Evolutionary conservation across 1,140 invertebrate species (phyloP), one percentile per base, ranked within the genome.

Genomic region (Ostrea edulis): DNA sequence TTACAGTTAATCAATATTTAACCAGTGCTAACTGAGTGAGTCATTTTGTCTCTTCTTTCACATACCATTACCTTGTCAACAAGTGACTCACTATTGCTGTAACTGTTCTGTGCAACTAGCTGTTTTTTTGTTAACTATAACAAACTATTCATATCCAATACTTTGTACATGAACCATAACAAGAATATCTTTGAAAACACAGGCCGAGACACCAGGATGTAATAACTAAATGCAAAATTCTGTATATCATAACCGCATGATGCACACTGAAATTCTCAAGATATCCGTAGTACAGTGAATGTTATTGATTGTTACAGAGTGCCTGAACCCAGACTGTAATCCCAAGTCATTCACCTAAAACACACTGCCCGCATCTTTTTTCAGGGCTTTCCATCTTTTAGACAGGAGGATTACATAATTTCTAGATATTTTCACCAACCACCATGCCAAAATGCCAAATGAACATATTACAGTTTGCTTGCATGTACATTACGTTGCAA

Each of bases 291-390:
- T 77, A 77, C 25, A 77, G 68, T 77, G 68, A 77, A 25, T 77
- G 68, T 77, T 77, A 77, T 77, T 77, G 68, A 77, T 77, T 77
- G 68, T 12, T 29, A 11, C 25, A 3, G 25, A 77, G 29, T 35
- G 22, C 68, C 68, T 77, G 68, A 77, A 29, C 29, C 68, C 17
- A 35, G 68, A 35, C 68, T 12, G 22, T 77, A 77, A 77, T 77
- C 25, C 68, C 68, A 77, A 77, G 68, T 77, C 29, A 77, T 77
- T 77, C 68, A 71, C 22, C 68, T 35, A 77, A 77, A 77, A 77
- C 65, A 68, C 65, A 68, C 68, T 77, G 68, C 68, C 68, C 68
- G 25, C 68, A 77, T 77, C 68, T 12, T 12, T 25, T 29, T 29
- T 11, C 68, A 77, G 25, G 17, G 22, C 68, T 77, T 29, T 35